Evolutionary conservation across 2,113 vertebrate genomes (phyloP), one percentile per base, ranked within the genome.

Genomic region (Acanthisitta chloris): DNA sequence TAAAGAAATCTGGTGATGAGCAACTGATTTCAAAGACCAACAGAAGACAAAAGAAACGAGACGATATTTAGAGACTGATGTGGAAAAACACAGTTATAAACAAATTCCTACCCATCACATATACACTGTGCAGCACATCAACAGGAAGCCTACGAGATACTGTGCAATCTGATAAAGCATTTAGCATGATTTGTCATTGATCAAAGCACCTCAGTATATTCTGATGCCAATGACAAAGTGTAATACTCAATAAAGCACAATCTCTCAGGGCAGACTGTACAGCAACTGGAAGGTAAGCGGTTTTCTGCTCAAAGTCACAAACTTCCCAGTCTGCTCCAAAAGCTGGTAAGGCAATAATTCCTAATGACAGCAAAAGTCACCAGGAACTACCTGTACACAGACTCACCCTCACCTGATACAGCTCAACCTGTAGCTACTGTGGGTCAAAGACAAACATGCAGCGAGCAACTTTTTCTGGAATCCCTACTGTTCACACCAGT

Each of bases 1-100:
- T 90, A 87, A 92, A 94, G 77, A 86, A 94, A 69, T 29, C 73
- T 91, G 25, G 45, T 86, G 57, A 89, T 69, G 66, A 92, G 73
- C 33, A 94, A 74, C 57, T 33, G 23, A 65, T 85, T 52, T 42
- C 64, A 73, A 92, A 92, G 48, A 25, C 38, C 21, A 61, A 51
- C 5, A 81, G 26, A 81, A 91, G 16, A 89, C 45, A 81, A 88
- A 90, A 62, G 55, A 71, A 86, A 64, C 8, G 29, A 94, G 33
- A 40, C 8, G 42, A 62, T 12, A 25, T 78, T 62, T 58, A 67
- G 40, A 78, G 72, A 96, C 1, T 34, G 48, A 71, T 57, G 36
- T 1, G 42, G 81, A 80, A 82, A 95, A 92, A 81, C 5, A 33
- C 4, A 2, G 43, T 54, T 72, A 54, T 40, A 86, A 95, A 85